Percentiles rank a stretch among this genome's conserved stretches.
Evolutionary conservation across 2,888 invertebrate species (phyloP).

Genomic region (Andrena bucephala): DNA sequence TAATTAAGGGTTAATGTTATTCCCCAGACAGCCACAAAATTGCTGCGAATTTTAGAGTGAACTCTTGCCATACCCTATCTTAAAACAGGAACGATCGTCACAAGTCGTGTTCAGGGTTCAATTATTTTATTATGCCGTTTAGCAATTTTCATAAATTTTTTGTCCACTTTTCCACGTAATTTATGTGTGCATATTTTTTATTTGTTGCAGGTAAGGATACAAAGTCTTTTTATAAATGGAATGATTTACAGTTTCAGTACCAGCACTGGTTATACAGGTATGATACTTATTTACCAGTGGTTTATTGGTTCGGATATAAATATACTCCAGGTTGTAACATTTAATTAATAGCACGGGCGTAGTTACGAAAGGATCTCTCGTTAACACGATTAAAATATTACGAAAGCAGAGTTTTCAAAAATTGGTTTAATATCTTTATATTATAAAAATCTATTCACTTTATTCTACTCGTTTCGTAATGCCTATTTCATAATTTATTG

Average conservation of each 20-base stretch:
- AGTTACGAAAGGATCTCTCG: slow-evolving; percentile 9
- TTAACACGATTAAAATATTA: neutral
- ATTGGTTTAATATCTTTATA: no score
- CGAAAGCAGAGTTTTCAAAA: neutral
- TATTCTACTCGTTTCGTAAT: no score
- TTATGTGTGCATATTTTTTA: neutral
- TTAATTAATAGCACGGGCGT: neutral
- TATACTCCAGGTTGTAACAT: neutral
- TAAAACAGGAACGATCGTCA: neutral
- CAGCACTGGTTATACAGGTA: slow-evolving; percentile 2
- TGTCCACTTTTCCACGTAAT: neutral
- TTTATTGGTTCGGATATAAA: neutral
- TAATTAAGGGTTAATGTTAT: neutral
- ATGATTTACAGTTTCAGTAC: neutral
- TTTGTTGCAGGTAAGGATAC: slow-evolving; percentile 42
- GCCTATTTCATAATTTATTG: no score
- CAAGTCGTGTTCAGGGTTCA: neutral
- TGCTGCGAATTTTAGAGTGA: no score
- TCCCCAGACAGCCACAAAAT: no score
- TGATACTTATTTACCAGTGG: slow-evolving; percentile 1
- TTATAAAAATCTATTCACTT: no score
- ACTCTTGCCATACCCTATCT: neutral
- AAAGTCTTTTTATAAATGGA: neutral
- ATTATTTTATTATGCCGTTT: neutral
- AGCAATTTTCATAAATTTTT: neutral